phyloP scores from a whole-genome alignment of 2,797 vertebrate genomes.

The Chlorospingus semifuscus region DNA sequence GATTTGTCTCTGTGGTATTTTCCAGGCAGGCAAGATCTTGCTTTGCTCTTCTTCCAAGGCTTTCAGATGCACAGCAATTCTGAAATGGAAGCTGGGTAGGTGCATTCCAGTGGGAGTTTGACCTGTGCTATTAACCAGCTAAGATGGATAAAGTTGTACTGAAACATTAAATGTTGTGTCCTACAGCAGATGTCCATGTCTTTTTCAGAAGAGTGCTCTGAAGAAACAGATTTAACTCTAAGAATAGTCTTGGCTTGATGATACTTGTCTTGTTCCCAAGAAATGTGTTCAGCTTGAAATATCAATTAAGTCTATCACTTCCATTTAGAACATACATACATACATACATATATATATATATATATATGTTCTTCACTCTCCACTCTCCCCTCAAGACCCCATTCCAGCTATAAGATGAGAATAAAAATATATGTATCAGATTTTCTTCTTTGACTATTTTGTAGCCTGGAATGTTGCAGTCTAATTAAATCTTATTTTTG shows the following conservation, averaged over 20 bases:
- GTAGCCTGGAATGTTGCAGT: background rate
- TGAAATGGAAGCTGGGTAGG: background rate
- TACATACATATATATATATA: accelerated
- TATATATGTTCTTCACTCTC: background rate
- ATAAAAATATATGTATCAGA: background rate
- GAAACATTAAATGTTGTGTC: background rate
- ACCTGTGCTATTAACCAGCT: background rate
- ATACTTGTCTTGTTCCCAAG: background rate
- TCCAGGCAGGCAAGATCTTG: background rate
- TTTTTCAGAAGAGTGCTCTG: background rate
- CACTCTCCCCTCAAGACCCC: background rate
- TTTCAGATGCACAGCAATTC: background rate
- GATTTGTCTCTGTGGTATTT: background rate
- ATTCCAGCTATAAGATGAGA: background rate
- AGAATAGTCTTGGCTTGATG: background rate
- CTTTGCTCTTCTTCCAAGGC: background rate
- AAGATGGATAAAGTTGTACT: background rate
- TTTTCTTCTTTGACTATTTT: background rate
- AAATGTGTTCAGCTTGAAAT: background rate
- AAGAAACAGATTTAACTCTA: background rate
- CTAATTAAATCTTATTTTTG: background rate
- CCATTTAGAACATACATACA: background rate
- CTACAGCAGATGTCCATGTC: background rate
- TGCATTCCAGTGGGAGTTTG: background rate
- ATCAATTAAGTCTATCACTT: background rate